These are phyloP conservation scores for Orycteropus afer DNA, from an alignment of 2,113 vertebrate genomes.

Conservation along the genomic window DNA sequence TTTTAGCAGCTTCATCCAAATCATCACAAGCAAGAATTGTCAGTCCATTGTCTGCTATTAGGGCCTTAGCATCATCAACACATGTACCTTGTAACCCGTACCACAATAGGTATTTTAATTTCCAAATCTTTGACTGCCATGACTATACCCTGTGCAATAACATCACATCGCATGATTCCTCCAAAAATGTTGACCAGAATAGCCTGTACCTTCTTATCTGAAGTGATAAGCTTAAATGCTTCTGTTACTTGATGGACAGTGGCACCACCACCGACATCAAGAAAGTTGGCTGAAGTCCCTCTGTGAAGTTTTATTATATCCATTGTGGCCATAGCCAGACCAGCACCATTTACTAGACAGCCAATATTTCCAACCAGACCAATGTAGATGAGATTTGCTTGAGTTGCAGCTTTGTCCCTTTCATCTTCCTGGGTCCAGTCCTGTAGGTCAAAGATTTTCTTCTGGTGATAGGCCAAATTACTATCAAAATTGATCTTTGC, in stretches of 20 bases:
- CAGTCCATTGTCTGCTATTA: constrained; percentile 96
- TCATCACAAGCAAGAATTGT: constrained; percentile 99
- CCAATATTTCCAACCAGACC: constrained; percentile 97
- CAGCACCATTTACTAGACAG: constrained; percentile 99
- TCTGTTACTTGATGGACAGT: constrained; percentile 99
- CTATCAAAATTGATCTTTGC: constrained; percentile 84
- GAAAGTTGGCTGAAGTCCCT: constrained; percentile 97
- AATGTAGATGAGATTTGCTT: constrained; percentile 96
- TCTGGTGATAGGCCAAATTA: constrained; percentile 95
- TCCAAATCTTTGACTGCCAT: constrained; percentile 96
- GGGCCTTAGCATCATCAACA: constrained; percentile 98
- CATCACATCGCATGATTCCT: constrained; percentile 98
- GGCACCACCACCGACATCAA: constrained; percentile 98
- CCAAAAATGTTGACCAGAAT: constrained; percentile 99
- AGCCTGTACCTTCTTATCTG: constrained; percentile 97
- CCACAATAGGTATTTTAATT: constrained; percentile 97
- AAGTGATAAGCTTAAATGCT: constrained; percentile 99
- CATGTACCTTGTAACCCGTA: constrained; percentile 96
- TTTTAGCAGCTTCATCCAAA: constrained; percentile 98
- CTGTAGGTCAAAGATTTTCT: constrained; percentile 94
- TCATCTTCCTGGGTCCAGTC: constrained; percentile 78
- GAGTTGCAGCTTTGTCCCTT: constrained; percentile 69
- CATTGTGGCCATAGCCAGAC: constrained; percentile 99
- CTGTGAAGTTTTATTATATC: constrained; percentile 99
- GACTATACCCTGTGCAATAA: constrained; percentile 98